Evolutionary conservation across 2,888 invertebrate species (phyloP).

Genomic region (Acleris laterana): DNA sequence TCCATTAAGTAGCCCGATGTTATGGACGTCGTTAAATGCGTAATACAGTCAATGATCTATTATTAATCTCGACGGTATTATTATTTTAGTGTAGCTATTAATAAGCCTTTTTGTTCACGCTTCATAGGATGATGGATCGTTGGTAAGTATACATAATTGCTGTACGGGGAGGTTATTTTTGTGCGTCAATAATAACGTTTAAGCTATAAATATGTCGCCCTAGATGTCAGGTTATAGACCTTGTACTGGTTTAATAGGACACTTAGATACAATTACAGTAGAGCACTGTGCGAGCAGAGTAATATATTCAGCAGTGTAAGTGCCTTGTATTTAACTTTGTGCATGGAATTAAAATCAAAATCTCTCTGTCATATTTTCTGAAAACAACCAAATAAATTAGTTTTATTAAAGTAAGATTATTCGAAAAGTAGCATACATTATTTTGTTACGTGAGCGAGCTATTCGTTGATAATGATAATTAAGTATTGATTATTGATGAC

Average conservation of each 20-base stretch:
- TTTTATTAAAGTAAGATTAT: too few relatives aligned
- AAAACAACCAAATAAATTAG: too few relatives aligned
- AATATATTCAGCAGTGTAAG: background rate
- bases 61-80: slow-evolving; percentile 20
- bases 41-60: slow-evolving; percentile 25
- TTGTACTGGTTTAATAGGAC: background rate
- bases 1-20: slow-evolving; percentile 10
- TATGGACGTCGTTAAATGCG: slow-evolving; percentile 25
- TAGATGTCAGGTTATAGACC: slow-evolving; percentile 3
- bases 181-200: slow-evolving; percentile 25
- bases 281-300: background rate
- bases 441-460: too few relatives aligned
- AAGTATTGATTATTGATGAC: too few relatives aligned
- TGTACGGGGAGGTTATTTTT: slow-evolving; percentile 12
- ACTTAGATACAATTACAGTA: background rate
- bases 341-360: too few relatives aligned
- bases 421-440: too few relatives aligned
- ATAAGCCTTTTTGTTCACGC: slow-evolving; percentile 74
- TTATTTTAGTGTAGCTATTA: slow-evolving; percentile 54
- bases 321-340: too few relatives aligned
- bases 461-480: background rate
- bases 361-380: too few relatives aligned
- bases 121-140: slow-evolving; percentile 80
- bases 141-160: slow-evolving; percentile 68
- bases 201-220: slow-evolving; percentile 8